phyloP scores from a whole-genome alignment of 2,888 invertebrate genomes.

The Cataglyphis altisquamis region DNA sequence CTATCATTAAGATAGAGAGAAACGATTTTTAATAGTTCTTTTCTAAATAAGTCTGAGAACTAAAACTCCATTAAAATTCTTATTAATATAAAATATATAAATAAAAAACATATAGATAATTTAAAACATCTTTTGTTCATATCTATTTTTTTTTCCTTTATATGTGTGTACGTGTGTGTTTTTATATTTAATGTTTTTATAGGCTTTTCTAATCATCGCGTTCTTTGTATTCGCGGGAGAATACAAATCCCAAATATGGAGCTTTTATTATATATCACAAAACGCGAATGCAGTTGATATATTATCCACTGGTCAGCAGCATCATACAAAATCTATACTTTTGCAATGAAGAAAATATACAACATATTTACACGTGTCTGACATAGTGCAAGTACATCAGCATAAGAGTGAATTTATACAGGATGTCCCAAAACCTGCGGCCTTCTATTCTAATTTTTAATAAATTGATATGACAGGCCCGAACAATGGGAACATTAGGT shows the following conservation, averaged over 20 bases:
- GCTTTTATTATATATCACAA: conserved; percentile 46
- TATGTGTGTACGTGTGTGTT: neutral
- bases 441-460: neutral
- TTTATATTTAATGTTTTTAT: neutral
- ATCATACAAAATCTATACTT: conserved; percentile 48
- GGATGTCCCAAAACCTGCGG: neutral
- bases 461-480: conserved; percentile 19
- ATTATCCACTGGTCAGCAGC: conserved; percentile 7
- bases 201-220: neutral
- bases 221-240: neutral
- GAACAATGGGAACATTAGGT: neutral
- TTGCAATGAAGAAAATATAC: conserved; percentile 32
- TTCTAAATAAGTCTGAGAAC: neutral
- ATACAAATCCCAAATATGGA: conserved; percentile 16
- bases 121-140: neutral
- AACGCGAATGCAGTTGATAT: conserved; percentile 34
- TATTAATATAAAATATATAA: neutral
- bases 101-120: neutral
- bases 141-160: neutral
- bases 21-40: neutral
- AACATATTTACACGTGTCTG: conserved; percentile 43
- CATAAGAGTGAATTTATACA: conserved; percentile 22
- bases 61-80: neutral
- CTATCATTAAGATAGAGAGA: neutral
- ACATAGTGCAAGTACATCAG: conserved; percentile 11